phyloP scores from a whole-genome alignment of 2,113 vertebrate species.

The Proteles cristata region DNA sequence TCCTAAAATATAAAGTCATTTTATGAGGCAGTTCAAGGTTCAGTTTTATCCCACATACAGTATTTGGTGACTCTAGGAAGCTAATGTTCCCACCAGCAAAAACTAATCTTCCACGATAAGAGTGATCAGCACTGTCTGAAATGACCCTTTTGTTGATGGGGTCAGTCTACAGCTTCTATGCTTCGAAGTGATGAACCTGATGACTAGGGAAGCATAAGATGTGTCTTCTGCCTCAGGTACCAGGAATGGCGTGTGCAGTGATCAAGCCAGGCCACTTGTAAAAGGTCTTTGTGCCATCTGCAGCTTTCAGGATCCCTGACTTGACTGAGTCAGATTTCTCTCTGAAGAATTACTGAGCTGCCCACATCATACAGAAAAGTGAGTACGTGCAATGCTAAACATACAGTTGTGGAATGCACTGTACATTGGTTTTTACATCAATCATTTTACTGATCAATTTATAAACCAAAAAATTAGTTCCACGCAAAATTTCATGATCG shows the following conservation, averaged over 20 bases:
- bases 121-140: constrained; percentile 70
- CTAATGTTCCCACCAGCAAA: constrained; percentile 80
- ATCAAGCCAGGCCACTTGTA: constrained; percentile 77
- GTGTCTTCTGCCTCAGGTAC: constrained; percentile 78
- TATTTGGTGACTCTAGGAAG: constrained; percentile 77
- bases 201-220: constrained; percentile 74
- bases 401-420: constrained; percentile 79
- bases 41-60: constrained; percentile 35
- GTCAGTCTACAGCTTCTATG: constrained; percentile 79
- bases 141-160: constrained; percentile 63
- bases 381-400: constrained; percentile 78
- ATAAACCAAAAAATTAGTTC: constrained; percentile 73
- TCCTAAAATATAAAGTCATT: constrained; percentile 88
- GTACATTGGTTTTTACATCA: constrained; percentile 77
- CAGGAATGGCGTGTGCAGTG: constrained; percentile 69
- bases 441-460: constrained; percentile 75
- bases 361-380: constrained; percentile 78
- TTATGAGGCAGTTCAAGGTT: constrained; percentile 78
- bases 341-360: constrained; percentile 81
- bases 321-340: constrained; percentile 78
- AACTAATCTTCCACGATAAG: constrained; percentile 72
- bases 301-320: constrained; percentile 79
- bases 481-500: constrained; percentile 79
- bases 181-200: constrained; percentile 79
- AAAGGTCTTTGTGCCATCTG: constrained; percentile 79